Evolutionary conservation across 2,888 invertebrate species (phyloP).

Genomic region (Mermis nigrescens): DNA sequence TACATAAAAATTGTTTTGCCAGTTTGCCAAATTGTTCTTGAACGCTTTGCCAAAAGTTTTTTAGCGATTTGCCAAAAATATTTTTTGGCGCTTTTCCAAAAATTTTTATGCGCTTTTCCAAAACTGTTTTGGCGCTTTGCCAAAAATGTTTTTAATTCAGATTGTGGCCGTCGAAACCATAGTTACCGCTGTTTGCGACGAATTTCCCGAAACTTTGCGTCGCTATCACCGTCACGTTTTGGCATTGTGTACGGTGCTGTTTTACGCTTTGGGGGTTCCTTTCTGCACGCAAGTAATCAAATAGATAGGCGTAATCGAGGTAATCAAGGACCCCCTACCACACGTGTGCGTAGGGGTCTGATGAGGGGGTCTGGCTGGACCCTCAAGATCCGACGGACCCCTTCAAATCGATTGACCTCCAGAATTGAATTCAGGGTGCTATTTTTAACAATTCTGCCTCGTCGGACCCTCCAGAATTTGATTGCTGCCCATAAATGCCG

Average conservation of each 20-base stretch:
- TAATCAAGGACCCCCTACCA: no score
- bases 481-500: no score
- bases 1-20: no score
- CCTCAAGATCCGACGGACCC: background rate
- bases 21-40: no score
- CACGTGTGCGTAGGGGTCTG: no score
- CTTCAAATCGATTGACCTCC: background rate
- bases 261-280: conserved; percentile 25
- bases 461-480: no score
- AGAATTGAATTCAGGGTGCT: no score
- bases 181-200: conserved; percentile 40
- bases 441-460: no score
- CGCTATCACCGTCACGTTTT: conserved; percentile 21
- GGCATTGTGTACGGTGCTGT: conserved; percentile 22
- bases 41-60: no score
- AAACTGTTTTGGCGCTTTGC: background rate
- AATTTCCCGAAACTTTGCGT: conserved; percentile 35
- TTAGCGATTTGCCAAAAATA: no score
- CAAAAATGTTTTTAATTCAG: conserved; percentile 26
- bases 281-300: conserved; percentile 27
- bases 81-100: background rate
- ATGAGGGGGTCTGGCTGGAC: background rate
- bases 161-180: conserved; percentile 41
- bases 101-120: background rate
- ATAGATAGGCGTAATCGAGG: no score